Conservation (phyloP, 2,888 invertebrate genomes). For the Megastigmus dorsalis region DNA sequence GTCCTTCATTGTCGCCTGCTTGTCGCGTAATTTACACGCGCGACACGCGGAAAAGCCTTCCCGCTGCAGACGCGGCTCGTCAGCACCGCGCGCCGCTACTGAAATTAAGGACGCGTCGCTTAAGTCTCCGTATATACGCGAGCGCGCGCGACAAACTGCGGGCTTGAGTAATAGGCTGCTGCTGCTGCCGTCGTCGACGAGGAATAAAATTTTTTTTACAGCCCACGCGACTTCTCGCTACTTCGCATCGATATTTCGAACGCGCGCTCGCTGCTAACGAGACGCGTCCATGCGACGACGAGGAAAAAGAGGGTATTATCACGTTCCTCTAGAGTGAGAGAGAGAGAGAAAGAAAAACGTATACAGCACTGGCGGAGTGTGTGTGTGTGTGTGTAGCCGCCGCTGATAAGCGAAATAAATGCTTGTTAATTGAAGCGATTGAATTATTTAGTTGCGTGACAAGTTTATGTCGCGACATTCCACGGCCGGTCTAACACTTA, state of each 20-base stretch:
- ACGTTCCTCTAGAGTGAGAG: not conserved
- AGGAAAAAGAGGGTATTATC: not conserved
- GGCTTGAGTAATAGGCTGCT: slow-evolving; percentile 32
- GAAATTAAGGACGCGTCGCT: slow-evolving; percentile 47
- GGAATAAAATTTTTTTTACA: slow-evolving; percentile 31
- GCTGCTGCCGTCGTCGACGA: slow-evolving; percentile 9
- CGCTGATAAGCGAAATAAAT: slow-evolving; percentile 5
- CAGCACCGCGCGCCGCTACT: slow-evolving; percentile 31
- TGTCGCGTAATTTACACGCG: slow-evolving; percentile 50
- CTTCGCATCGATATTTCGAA: slow-evolving; percentile 52
- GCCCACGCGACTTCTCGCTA: slow-evolving; percentile 24
- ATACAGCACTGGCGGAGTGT: not conserved
- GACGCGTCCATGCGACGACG: slow-evolving; percentile 6
- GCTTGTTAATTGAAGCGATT: slow-evolving; percentile 24
- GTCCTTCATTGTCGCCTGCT: slow-evolving; percentile 55
- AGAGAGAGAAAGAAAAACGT: too few species aligned
- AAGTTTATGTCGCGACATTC: too few species aligned
- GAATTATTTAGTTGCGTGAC: slow-evolving; percentile 26
- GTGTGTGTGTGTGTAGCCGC: not conserved
- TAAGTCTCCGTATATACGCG: too few species aligned
- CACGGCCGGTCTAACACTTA: too few species aligned
- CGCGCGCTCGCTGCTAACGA: slow-evolving; percentile 39
- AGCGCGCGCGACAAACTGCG: slow-evolving; percentile 18
- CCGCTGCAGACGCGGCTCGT: slow-evolving; percentile 12
- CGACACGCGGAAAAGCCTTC: slow-evolving; percentile 38